A percentile compares a stretch with the other conserved stretches of the same genome.
These are phyloP conservation scores for Congeria kusceri DNA, from an alignment of 2,888 invertebrate species.

Conservation along the genomic window DNA sequence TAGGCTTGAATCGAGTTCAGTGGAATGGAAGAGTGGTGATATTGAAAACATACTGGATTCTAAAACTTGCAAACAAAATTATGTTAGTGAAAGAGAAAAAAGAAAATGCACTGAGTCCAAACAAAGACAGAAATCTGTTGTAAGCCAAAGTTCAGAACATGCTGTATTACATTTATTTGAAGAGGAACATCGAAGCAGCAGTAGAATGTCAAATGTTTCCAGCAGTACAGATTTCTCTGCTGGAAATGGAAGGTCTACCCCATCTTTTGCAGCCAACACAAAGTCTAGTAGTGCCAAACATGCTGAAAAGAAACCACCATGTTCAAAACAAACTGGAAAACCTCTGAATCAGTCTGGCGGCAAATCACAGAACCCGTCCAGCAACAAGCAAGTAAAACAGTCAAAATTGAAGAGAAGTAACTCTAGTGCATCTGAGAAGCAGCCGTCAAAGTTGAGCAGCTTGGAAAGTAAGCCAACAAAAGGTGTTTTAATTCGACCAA, in stretches of 20 bases:
- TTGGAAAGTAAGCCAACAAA: conserved; percentile 52
- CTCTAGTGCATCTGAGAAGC: conserved; percentile 38
- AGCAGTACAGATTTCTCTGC: conserved; percentile 26
- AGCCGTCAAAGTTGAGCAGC: conserved; percentile 24
- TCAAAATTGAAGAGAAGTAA: conserved; percentile 41
- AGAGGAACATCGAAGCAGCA: conserved; percentile 23
- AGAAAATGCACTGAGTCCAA: conserved; percentile 18
- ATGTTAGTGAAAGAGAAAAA: neutral
- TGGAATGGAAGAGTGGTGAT: conserved; percentile 56
- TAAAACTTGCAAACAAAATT: neutral
- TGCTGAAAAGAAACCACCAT: conserved; percentile 57
- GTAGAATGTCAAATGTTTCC: conserved; percentile 50
- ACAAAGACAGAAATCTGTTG: conserved; percentile 17
- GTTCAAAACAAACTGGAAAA: conserved; percentile 41
- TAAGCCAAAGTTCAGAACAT: neutral
- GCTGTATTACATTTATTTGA: neutral
- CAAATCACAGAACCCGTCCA: conserved; percentile 14
- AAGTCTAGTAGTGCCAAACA: conserved; percentile 56
- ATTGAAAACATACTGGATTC: neutral
- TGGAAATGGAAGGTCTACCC: conserved; percentile 20
- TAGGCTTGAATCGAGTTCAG: conserved; percentile 38
- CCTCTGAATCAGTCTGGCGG: conserved; percentile 13
- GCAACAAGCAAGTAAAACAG: conserved; percentile 22
- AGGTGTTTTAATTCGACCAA: conserved; percentile 49
- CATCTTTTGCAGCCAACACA: conserved; percentile 50